Evolutionary conservation across 2,113 vertebrate species (phyloP).

Genomic region (Oreochromis niloticus): DNA sequence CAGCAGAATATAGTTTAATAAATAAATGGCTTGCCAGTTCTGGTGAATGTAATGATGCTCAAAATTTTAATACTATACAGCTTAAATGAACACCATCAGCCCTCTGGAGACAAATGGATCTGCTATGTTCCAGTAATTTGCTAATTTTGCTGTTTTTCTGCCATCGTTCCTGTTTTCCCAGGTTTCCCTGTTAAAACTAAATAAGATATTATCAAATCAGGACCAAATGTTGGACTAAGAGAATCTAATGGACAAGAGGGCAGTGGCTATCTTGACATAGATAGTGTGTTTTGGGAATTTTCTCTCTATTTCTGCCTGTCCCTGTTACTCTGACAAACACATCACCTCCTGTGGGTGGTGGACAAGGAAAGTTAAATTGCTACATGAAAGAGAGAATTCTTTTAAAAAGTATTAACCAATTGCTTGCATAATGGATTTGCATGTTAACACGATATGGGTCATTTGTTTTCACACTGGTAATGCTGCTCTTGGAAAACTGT

Average conservation of each 20-base stretch:
- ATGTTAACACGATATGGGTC: background rate
- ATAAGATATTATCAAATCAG: slow-evolving; percentile 2
- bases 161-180: background rate
- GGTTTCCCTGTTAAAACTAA: background rate
- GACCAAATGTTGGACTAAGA: slow-evolving; percentile 39
- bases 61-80: background rate
- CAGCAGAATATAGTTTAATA: background rate
- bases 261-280: background rate
- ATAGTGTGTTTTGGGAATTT: background rate
- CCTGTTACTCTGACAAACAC: background rate
- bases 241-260: background rate
- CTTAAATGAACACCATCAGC: background rate
- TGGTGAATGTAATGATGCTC: background rate
- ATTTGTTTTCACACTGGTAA: background rate
- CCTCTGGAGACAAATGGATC: background rate
- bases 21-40: background rate
- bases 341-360: background rate
- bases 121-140: background rate
- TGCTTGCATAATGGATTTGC: background rate
- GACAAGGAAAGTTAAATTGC: background rate
- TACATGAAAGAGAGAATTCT: background rate
- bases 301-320: background rate
- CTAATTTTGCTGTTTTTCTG: background rate
- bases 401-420: background rate
- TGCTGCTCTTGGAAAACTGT: background rate